phyloP scores from a whole-genome alignment of 2,888 invertebrate species.

The Tipula helvola region DNA sequence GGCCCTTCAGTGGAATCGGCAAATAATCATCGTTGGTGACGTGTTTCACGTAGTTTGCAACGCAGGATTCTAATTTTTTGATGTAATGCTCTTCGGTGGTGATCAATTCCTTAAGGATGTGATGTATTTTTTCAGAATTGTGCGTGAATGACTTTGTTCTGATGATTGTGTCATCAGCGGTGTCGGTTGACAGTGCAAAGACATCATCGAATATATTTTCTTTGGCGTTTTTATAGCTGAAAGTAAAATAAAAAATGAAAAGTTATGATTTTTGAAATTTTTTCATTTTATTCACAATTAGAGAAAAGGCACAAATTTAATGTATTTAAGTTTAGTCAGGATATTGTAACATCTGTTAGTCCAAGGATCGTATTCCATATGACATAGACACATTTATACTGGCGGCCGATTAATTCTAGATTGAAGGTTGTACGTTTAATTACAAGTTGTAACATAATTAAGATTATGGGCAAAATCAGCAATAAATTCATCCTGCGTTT shows the following conservation, averaged over 20 bases:
- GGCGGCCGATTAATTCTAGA: background rate
- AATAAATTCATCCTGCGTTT: too few species aligned
- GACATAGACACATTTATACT: background rate
- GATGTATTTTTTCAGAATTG: background rate
- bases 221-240: background rate
- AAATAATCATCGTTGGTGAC: constrained; percentile 26
- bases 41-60: constrained; percentile 30
- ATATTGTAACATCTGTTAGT: background rate
- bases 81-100: constrained; percentile 33
- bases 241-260: background rate
- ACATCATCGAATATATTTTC: background rate
- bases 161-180: background rate
- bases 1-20: constrained; percentile 29
- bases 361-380: background rate
- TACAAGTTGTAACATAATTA: background rate
- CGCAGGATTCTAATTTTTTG: constrained; percentile 28
- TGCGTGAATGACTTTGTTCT: too few species aligned
- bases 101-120: constrained; percentile 31
- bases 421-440: background rate
- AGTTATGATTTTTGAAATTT: too few species aligned
- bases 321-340: background rate
- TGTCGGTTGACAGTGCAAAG: background rate
- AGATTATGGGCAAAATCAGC: background rate
- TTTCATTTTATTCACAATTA: too few species aligned
- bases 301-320: too few species aligned